These are phyloP conservation scores for Melanogrammus aeglefinus DNA, from an alignment of 2,797 vertebrate species.

Conservation along the genomic window DNA sequence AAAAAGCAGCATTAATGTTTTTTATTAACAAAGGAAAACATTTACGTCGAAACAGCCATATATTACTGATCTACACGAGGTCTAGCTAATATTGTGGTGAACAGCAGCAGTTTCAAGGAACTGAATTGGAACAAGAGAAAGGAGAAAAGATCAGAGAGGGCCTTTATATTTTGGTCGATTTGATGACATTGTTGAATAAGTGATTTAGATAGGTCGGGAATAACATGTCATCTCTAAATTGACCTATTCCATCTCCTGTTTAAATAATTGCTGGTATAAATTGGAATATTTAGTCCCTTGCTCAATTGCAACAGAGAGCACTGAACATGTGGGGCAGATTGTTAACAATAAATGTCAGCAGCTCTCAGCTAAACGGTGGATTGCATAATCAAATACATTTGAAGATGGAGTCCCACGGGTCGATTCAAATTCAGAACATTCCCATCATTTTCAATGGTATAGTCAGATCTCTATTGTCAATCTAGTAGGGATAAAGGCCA, in stretches of 20 bases:
- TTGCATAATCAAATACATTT: conserved; percentile 28
- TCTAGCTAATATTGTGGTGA: neutral
- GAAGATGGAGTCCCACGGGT: conserved; percentile 12
- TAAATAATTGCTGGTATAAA: neutral
- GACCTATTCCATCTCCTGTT: neutral
- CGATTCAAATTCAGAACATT: conserved; percentile 1
- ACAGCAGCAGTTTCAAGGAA: neutral
- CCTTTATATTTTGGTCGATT: neutral
- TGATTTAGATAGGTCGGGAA: neutral
- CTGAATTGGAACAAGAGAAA: neutral
- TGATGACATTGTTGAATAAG: neutral
- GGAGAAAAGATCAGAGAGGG: neutral
- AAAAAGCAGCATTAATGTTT: neutral
- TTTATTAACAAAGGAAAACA: too few species aligned
- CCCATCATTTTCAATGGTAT: neutral
- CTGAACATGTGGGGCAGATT: conserved; percentile 10
- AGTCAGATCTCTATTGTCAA: neutral
- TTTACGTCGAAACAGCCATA: too few species aligned
- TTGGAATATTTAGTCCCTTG: conserved; percentile 1
- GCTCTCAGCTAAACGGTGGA: conserved; percentile 20
- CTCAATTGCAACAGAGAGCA: conserved; percentile 6
- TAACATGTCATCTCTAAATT: neutral
- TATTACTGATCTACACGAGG: neutral
- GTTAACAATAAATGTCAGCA: conserved; percentile 21
- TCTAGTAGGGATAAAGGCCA: neutral